phyloP scores from a whole-genome alignment of 2,888 invertebrate genomes.

The Hypercompe scribonia region DNA sequence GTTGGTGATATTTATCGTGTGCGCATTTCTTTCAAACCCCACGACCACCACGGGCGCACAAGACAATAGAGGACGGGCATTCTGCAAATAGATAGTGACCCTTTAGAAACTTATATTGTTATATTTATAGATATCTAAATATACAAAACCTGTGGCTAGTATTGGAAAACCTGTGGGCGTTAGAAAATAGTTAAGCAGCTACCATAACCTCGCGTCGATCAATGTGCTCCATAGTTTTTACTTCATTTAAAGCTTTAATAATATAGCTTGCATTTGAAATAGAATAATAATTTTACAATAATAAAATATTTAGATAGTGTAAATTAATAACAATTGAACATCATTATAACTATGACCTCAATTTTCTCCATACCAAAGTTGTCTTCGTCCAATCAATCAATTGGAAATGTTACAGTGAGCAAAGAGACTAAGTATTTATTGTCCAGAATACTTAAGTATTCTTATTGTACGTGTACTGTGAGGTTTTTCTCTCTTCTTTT shows the following conservation, averaged over 20 bases:
- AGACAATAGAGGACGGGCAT: slow-evolving; percentile 27
- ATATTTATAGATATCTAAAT: neutral
- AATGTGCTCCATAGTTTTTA: no score
- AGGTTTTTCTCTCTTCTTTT: no score
- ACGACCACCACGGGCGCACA: slow-evolving; percentile 14
- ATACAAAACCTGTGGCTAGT: no score
- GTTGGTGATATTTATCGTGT: slow-evolving; percentile 84
- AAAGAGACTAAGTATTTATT: no score
- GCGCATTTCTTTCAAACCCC: slow-evolving; percentile 58
- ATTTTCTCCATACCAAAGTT: neutral
- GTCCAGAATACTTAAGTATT: no score
- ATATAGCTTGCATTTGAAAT: neutral
- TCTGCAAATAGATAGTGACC: slow-evolving; percentile 24
- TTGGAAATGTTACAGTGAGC: neutral
- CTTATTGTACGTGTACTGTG: no score
- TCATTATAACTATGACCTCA: neutral
- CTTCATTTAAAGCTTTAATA: no score
- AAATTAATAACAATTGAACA: no score
- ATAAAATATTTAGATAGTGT: no score
- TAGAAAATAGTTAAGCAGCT: neutral
- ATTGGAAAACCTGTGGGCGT: no score
- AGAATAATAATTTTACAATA: no score
- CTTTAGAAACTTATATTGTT: neutral
- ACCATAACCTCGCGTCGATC: no score
- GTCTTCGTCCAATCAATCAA: neutral